These are phyloP conservation scores for Brachionichthys hirsutus DNA, from an alignment of 2,113 vertebrate species.

Conservation along the genomic window DNA sequence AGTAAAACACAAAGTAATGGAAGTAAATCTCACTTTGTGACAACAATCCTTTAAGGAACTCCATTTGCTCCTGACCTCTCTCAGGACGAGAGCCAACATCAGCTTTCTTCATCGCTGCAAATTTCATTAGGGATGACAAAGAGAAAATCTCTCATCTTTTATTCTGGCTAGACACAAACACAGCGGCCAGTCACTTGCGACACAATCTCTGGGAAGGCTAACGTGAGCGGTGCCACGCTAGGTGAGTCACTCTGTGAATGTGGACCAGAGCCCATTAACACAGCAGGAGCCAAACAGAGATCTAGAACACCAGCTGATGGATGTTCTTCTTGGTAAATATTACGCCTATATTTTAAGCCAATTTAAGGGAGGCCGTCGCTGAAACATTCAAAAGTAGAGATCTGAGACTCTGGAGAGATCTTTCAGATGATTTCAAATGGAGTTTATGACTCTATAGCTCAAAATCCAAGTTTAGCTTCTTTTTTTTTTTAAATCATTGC, in stretches of 20 bases:
- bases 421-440: conserved; percentile 3
- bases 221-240: conserved; percentile 24
- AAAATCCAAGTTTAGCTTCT: too few species aligned
- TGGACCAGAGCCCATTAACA: conserved; percentile 41
- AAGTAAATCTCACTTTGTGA: too few species aligned
- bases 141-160: conserved; percentile 2
- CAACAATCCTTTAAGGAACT: too few species aligned
- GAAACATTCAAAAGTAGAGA: not conserved
- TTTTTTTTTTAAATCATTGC: too few species aligned
- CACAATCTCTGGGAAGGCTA: conserved; percentile 15
- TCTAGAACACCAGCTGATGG: conserved; percentile 10
- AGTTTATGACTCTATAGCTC: not conserved
- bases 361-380: not conserved
- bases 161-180: conserved; percentile 15
- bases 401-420: not conserved
- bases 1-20: too few species aligned
- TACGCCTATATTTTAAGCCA: conserved; percentile 1
- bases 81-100: not conserved
- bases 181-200: conserved; percentile 19
- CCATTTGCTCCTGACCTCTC: too few species aligned
- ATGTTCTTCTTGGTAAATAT: conserved; percentile 23
- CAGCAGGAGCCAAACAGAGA: conserved; percentile 34
- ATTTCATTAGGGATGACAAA: not conserved
- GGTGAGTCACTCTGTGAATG: conserved; percentile 30
- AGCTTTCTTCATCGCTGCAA: not conserved